Evolutionary conservation across 92 coral and sea anemone species (phyloP), one percentile per base, ranked within the genome.

Genomic region (Porites lobata): DNA sequence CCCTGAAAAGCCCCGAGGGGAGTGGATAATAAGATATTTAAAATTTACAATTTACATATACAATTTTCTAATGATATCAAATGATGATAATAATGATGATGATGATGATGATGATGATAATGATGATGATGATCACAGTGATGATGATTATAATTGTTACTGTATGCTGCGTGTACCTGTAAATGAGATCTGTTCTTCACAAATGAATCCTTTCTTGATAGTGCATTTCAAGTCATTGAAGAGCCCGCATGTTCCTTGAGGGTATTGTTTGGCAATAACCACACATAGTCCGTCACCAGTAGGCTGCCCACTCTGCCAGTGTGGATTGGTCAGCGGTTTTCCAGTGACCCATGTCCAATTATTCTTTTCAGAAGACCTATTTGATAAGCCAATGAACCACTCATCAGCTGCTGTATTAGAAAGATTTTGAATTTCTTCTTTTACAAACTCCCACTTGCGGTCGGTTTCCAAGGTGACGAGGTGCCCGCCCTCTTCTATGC

Each of bases 311-410:
- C 8, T 50, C 76, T 93, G 96, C 96, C 96, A 93, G 67, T 77
- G 92, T 32, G 72, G 76, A 29, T 88, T 86, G 66, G 62, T 72
- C 53, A 86, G 81, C 22, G 85, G 91, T 26, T 66, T 64, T 18
- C 96, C 96, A 18, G 84, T 90, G 61, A 90, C 56, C 96, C 96
- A 93, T 70, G 68, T 77, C 96, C 93, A 93, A 52, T 18, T 17
- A 43, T 17, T 50, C 4, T n/a, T 9, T 15, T 7, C 26, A 0
- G 26, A 12, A 19, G 70, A 65, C 1, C 2, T 21, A 8, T 15
- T 52, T 77, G 53, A 20, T 12, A 81, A 38, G 20, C 96, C 96
- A 14, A 93, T 82, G 69, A 76, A 89, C 96, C 96, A 93, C 70
- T 93, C 96, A 24, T 90, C 12, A 2, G 9, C 0, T 18, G 77